Evolutionary conservation across 2,797 vertebrate genomes (phyloP).

Genomic region (Carapus acus): DNA sequence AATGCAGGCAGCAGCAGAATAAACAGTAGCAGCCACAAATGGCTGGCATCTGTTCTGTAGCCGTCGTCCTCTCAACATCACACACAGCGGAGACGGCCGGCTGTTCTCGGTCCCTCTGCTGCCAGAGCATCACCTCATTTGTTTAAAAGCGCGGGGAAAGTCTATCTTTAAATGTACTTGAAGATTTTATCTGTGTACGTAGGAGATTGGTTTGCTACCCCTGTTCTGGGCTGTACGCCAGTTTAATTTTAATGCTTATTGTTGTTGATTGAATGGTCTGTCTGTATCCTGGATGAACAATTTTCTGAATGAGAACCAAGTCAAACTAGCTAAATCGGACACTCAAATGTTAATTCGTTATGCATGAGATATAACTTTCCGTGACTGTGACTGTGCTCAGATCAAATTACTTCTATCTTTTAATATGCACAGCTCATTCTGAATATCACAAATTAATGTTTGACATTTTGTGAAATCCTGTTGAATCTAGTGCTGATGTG

Average conservation of each 20-base stretch:
- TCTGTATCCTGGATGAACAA: slow-evolving; percentile 34
- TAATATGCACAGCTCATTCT: no score
- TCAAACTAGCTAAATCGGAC: slow-evolving; percentile 53
- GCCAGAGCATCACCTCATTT: slow-evolving; percentile 61
- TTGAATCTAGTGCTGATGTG: no score
- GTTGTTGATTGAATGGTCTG: slow-evolving; percentile 44
- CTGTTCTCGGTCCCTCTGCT: slow-evolving; percentile 38
- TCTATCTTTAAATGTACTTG: slow-evolving; percentile 60
- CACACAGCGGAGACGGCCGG: slow-evolving; percentile 45
- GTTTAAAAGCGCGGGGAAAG: slow-evolving; percentile 49
- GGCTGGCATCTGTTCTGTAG: slow-evolving; percentile 58
- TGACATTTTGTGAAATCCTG: no score
- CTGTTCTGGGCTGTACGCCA: slow-evolving; percentile 48
- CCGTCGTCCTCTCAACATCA: slow-evolving; percentile 47
- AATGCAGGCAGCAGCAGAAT: slow-evolving; percentile 68
- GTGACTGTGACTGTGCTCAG: slow-evolving; percentile 22
- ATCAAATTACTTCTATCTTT: no score
- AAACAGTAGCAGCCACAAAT: slow-evolving; percentile 71
- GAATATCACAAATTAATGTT: no score
- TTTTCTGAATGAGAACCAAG: slow-evolving; percentile 40
- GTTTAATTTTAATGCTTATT: slow-evolving; percentile 48
- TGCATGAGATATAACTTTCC: slow-evolving; percentile 4
- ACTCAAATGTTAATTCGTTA: slow-evolving; percentile 45
- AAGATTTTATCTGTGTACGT: slow-evolving; percentile 31
- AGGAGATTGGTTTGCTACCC: slow-evolving; percentile 32